Evolutionary conservation across 2,113 vertebrate species (phyloP), one percentile per base, ranked within the genome.

Genomic region (Lagopus muta): DNA sequence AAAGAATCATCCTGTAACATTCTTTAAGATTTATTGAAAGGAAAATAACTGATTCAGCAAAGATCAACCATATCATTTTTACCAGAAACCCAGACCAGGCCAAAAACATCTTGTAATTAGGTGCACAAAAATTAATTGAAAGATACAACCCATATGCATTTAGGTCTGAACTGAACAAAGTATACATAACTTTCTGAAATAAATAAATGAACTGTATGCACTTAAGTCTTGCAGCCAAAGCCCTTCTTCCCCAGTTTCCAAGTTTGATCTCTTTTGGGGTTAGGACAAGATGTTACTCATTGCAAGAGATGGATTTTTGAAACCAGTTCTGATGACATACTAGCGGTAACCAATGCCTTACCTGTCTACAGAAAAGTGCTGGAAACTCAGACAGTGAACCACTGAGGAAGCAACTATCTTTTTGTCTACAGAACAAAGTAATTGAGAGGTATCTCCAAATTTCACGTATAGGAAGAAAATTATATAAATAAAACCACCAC

Each of bases 51-150:
- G 71, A 57, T 34, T 95, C 75, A 89, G 83, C 77, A 88, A 86
- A 80, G 78, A 94, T 70, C 47, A 89, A 70, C 75, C 22, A 13
- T 50, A 77, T 20, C 43, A 74, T 78, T 92, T 75, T 47, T 71
- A 94, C 34, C 69, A 67, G 54, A 77, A 19, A 80, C 21, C 4
- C 4, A 1, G 5, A 34, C 55, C 85, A 92, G 78, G 78, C 28
- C 25, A 82, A 88, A 47, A 92, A 77, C 60, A 88, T 65, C 55
- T 88, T 89, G 38, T 64, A 93, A 88, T 91, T 87, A 88, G 82
- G 67, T 28, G 72, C 48, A 76, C n/a, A 82, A 88, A 93, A 94
- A 78, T 27, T 50, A 86, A 16, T 27, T 82, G 75, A 86, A 89
- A 74, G 64, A 74, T 55, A 82, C 20, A 79, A 71, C 28, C 19